Evolutionary conservation across 2,888 invertebrate species (phyloP), one percentile per base, ranked within the genome.

Genomic region (Drosophila meridiana): DNA sequence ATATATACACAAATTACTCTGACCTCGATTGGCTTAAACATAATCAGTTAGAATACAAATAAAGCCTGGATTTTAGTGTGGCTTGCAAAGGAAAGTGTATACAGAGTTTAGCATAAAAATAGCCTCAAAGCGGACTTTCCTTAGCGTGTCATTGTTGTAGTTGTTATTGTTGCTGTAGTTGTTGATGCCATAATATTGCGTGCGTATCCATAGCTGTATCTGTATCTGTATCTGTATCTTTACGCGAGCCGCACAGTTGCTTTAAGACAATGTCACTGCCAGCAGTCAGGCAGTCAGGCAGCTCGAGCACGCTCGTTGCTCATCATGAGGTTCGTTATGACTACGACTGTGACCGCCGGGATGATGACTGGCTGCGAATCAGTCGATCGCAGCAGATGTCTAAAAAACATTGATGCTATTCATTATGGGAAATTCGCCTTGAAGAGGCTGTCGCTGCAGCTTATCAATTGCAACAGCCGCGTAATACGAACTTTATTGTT

Each of bases 231-330:
- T 40, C 38, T 38, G 55, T 38, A 38, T 13, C 53, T 55, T 28
- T 40, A 5, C 48, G 14, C 11, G 62, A 34, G 28, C 48, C 9
- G 40, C 47, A 56, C 40, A 65, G 60, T 50, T 63, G 63, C 60
- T 34, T 8, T 13, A 74, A 70, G 61, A 57, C 75, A 75, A 75
- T 76, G 73, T 69, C 76, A 76, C 63, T 76, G 76, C 40, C 72
- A 61, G 48, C 48, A 61, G 48, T 7, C 56, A 30, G 26, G 32
- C 36, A 40, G 14, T 38, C 14, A 36, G 38, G 34, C 60, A 60
- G 14, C 11, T 34, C 11, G 8, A 28, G 34, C 62, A 52, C 36
- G 20, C 8, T 30, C 52, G 52, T 20, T 40, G 43, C 13, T 58
- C 48, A 57, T 70, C 53, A 42, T 53, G 52, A 42, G 14, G 69